Conservation (phyloP, 2,888 invertebrate genomes). For the Punctoribates punctum region DNA sequence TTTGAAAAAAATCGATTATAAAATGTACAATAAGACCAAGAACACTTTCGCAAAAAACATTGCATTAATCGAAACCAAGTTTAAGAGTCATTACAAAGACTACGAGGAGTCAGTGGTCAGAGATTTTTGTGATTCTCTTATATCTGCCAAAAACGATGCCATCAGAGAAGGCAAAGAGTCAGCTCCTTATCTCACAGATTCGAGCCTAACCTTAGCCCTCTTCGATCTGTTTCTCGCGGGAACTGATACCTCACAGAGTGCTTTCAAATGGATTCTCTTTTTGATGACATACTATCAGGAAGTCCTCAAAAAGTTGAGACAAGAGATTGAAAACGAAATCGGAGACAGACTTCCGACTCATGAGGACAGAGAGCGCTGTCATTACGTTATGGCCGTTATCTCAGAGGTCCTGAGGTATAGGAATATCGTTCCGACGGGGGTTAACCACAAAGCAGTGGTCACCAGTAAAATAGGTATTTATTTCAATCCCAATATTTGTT, state of each 20-base stretch:
- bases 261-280: neutral
- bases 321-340: neutral
- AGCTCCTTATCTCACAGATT: neutral
- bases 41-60: neutral
- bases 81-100: neutral
- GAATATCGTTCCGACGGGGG: too few species aligned
- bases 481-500: too few species aligned
- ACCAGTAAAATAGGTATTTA: too few species aligned
- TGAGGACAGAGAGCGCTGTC: too few species aligned
- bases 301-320: neutral
- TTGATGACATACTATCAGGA: neutral
- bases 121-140: slow-evolving; percentile 3
- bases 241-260: neutral
- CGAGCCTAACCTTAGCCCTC: neutral
- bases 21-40: neutral
- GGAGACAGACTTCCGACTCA: too few species aligned
- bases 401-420: too few species aligned
- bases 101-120: neutral
- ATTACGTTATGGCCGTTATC: too few species aligned
- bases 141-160: neutral
- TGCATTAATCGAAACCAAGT: too few species aligned
- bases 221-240: neutral
- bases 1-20: neutral
- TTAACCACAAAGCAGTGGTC: too few species aligned
- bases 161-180: neutral